These are phyloP conservation scores for Platysteira castanea DNA, from an alignment of 2,113 vertebrate genomes.

Conservation along the genomic window DNA sequence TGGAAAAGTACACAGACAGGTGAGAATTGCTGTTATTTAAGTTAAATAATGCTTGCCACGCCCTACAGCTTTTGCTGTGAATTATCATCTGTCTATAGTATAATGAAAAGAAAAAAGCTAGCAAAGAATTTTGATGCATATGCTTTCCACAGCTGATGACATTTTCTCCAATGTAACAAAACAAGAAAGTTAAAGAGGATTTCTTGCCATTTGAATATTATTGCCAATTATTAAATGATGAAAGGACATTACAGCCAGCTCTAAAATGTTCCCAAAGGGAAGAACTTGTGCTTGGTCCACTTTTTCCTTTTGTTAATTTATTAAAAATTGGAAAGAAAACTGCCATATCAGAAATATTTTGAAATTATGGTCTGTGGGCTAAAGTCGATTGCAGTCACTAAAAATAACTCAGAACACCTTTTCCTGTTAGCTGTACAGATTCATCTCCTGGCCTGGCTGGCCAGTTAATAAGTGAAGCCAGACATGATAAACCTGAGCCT, in stretches of 20 bases:
- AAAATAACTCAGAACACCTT: not conserved
- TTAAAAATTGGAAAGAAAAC: not conserved
- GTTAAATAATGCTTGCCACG: not conserved
- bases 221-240: not conserved
- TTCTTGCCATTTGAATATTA: slow-evolving; percentile 10
- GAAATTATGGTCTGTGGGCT: not conserved
- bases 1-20: not conserved
- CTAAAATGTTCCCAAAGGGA: not conserved
- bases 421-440: not conserved
- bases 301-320: not conserved
- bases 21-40: not conserved
- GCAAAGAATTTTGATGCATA: not conserved
- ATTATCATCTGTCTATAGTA: not conserved
- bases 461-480: not conserved
- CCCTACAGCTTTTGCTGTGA: not conserved
- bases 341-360: not conserved
- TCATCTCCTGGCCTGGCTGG: not conserved
- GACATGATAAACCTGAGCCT: not conserved
- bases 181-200: not conserved
- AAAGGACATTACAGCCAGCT: not conserved
- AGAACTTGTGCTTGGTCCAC: not conserved
- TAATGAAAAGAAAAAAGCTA: not conserved
- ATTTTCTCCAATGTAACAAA: not conserved
- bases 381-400: not conserved
- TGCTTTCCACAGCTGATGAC: not conserved